Evolutionary conservation across 2,888 invertebrate species (phyloP), one percentile per base, ranked within the genome.

Genomic region (Chymomyza procnemis): DNA sequence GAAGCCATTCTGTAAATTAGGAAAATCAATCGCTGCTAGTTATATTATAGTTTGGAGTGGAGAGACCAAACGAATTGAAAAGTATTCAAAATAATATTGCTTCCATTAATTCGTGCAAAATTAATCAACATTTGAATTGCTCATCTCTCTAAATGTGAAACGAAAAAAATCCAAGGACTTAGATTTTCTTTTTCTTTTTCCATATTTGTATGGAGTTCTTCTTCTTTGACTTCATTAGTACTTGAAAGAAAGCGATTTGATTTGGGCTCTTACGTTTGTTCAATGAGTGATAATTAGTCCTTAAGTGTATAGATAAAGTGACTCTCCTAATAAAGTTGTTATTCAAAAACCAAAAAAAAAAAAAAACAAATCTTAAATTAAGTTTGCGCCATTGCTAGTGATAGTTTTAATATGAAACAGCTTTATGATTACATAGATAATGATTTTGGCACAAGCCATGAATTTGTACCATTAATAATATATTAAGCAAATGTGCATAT

Each of bases 301-400:
- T 75, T 73, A 73, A 73, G 73, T 73, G 19, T 50, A 50, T 18
- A 12, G 14, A 50, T 50, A n/a, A 50, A 50, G 34, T 12, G 34
- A 6, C 34, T 3, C 34, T 41, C 9, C 34, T 8, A 6, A 22
- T 18, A 26, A 26, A 26, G 26, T 54, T 21, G 19, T 21, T 12
- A 18, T 18, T 54, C 5, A 1, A n/a, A 6, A 54, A 48, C 6
- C 6, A 54, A 54, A 54, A 26, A 3, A 22, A 22, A 22, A 22
- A 4, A 22, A 22, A 22, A 22, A 22, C 4, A 26, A 26, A 26
- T 6, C 26, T 12, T 54, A 19, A 57, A 57, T 16, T 55, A 22
- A 74, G 69, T 81, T 79, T 82, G 77, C 73, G 77, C 73, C 77
- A 75, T 79, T 81, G 81, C 81, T 87, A 86, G 81, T 81, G 81